Base-by-base conservation (phyloP, 2,888 invertebrate species). In the Acanthosepion esculentum region DNA sequence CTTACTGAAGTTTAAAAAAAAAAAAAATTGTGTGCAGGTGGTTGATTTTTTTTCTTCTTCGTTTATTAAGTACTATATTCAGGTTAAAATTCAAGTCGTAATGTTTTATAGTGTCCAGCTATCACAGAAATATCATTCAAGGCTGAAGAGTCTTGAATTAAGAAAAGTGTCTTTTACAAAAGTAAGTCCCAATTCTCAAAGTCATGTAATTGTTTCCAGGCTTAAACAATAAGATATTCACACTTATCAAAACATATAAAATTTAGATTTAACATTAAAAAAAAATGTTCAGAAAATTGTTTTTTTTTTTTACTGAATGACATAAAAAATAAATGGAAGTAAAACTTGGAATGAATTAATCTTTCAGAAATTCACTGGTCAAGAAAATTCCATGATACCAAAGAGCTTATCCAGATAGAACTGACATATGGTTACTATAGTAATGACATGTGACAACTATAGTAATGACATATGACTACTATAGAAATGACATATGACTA, bases 301-400 rank as follows among this genome's bases (percentile, higher is more conserved):
- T 78, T 78, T 10, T 78, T 4, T 15, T 18, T 55, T 55, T 55
- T 55, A 18, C 23, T 59, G 23, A 20, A 59, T 59, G 59, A 59
- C 59, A 59, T 7, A 0, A 59, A 59, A 3, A 59, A 59, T 23
- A 59, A 20, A 18, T 20, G 7, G 23, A 59, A 59, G 59, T 23
- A 20, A n/a, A 78, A 78, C 10, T 78, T 78, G 78, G 78, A 78
- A 78, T 78, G 78, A 78, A 78, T 78, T 33, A 78, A 78, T 78
- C n/a, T 78, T 23, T 64, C 12, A 78, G 78, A n/a, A 78, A 78
- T 78, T 78, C 18, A 78, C 78, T 12, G n/a, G n/a, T 78, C n/a
- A 78, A 78, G n/a, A 78, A 10, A 78, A 78, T n/a, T 78, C 78
- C 78, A 78, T 78, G 78, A n/a, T 78, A 78, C 78, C n/a, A n/a